Conservation (phyloP, 2,113 vertebrate species). For the Abramis brama region DNA sequence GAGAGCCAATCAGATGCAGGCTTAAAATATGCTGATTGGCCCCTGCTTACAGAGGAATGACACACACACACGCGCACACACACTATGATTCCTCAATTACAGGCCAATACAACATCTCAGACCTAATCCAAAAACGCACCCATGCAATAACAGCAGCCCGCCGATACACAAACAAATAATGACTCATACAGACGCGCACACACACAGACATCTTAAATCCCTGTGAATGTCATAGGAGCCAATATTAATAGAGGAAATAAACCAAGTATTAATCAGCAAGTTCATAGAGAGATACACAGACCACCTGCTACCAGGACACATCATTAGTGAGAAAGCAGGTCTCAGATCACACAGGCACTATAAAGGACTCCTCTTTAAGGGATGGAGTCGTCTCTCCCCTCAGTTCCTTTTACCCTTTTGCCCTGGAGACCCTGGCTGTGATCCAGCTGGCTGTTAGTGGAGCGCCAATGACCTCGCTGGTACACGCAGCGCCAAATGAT, state of each 20-base stretch:
- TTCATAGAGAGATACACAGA: neutral
- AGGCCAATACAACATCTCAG: conserved; percentile 48
- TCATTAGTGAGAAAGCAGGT: neutral
- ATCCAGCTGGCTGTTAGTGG: neutral
- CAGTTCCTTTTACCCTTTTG: neutral
- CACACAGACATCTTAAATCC: neutral
- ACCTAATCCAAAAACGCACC: conserved; percentile 25
- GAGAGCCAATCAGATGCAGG: neutral
- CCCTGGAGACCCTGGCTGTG: neutral
- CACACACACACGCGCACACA: neutral
- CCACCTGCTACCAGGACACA: neutral
- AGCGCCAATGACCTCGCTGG: neutral
- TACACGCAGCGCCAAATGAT: neutral
- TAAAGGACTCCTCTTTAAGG: neutral
- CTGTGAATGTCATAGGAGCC: neutral
- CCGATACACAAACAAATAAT: conserved; percentile 37
- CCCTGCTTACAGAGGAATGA: conserved; percentile 30
- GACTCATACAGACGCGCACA: neutral
- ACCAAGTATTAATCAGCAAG: conserved; percentile 11
- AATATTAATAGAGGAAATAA: conserved; percentile 12
- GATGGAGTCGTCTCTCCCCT: neutral
- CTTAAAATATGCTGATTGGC: conserved; percentile 31
- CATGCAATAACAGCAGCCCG: conserved; percentile 53
- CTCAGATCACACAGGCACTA: neutral
- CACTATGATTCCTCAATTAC: conserved; percentile 49